Evolutionary conservation across 2,888 invertebrate genomes (phyloP).

Genomic region (Abrostola tripartita): DNA sequence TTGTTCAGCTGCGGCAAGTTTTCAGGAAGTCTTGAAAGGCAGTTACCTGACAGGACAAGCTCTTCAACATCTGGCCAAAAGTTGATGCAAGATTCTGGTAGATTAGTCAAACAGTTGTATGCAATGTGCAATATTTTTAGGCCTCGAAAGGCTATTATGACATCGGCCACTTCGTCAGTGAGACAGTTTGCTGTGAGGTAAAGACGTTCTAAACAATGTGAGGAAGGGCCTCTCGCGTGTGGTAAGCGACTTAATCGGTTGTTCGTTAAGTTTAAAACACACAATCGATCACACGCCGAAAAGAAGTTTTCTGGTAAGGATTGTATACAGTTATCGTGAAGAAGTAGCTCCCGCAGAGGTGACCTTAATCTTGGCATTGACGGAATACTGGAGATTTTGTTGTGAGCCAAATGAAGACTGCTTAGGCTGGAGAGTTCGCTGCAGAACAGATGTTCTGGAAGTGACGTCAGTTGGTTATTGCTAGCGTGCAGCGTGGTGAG

Average conservation of each 20-base stretch:
- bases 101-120: constrained; percentile 92
- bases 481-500: constrained; percentile 92
- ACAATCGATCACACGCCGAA: constrained; percentile 89
- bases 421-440: constrained; percentile 92
- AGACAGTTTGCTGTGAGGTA: constrained; percentile 93
- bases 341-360: constrained; percentile 91
- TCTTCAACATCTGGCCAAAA: constrained; percentile 95
- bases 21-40: constrained; percentile 92
- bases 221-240: constrained; percentile 89
- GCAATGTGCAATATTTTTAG: constrained; percentile 92
- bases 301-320: constrained; percentile 93
- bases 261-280: constrained; percentile 93
- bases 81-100: constrained; percentile 92
- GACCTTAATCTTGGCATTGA: constrained; percentile 90
- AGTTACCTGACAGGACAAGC: constrained; percentile 94
- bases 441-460: constrained; percentile 92
- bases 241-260: constrained; percentile 92
- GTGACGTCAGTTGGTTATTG: constrained; percentile 91
- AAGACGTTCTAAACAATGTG: constrained; percentile 90
- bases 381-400: constrained; percentile 92
- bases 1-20: constrained; percentile 92
- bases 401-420: constrained; percentile 93
- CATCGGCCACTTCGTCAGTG: constrained; percentile 91
- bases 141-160: constrained; percentile 90
- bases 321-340: constrained; percentile 94